Base-by-base conservation (phyloP, 1,140 invertebrate species). In the Drosophila fuyamai region DNA sequence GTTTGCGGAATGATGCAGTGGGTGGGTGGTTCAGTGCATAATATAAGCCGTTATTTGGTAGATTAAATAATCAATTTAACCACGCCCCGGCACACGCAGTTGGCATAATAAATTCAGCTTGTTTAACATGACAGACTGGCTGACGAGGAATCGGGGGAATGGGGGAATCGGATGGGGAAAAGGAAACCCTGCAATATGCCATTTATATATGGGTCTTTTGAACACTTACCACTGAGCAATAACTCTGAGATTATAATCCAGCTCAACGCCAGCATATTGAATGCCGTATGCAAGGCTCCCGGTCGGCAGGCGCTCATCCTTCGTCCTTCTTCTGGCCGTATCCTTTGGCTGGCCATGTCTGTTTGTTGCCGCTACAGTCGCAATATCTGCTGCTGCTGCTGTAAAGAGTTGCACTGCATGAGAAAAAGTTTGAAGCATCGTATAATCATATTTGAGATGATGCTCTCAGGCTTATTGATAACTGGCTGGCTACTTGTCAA, bases 161-260 rank as follows among this genome's bases (percentile, higher is more conserved):
- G 14, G 18, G 18, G 16, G 58, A 55, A n/a, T 23, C 5, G 50
- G 27, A 47, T 10, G 12, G 46, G 47, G 36, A 29, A 27, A 10
- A 23, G 63, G 60, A 67, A 36, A 23, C 43, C 51, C 44, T n/a
- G 60, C 65, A 75, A 75, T 65, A 57, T 75, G 71, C 65, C 65
- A 66, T 68, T 68, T 68, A 66, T 68, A 66, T 67, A 53, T 36
- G 16, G 51, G 50, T 44, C 48, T 47, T 59, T 47, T 46, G 44
- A 61, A 62, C 57, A 86, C 92, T 92, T 90, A 92, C 92, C 92
- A 78, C 84, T 91, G 53, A 79, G 80, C 56, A 92, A 86, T 78
- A 92, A 88, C 65, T 92, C 90, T 48, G 88, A 86, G 62, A 92
- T 90, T 66, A 92, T 81, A 75, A 92, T 79, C 89, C 91, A 92